Evolutionary conservation across 1,140 invertebrate species (phyloP), one percentile per base, ranked within the genome.

Genomic region (Pogonognathellus flavescens): DNA sequence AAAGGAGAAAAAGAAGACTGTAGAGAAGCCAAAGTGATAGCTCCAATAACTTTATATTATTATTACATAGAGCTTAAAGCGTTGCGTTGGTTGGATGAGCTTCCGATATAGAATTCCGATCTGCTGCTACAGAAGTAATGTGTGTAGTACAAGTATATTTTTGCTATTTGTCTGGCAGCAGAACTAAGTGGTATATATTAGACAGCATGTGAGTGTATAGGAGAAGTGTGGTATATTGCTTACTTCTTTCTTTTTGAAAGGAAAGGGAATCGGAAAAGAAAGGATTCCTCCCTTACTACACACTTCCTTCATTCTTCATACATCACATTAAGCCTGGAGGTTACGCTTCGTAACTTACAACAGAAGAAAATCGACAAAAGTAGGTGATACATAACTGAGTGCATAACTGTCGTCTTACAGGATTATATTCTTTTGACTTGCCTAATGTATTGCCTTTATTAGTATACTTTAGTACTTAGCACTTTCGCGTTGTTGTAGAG

Each of bases 41-140:
- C 70, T 76, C 70, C 70, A 76, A 76, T 76, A 76, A 76, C 70
- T 76, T 76, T 76, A 76, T 76, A 76, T 76, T 76, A 76, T 76
- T 76, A 76, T 76, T 76, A 18, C 41, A 41, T 41, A 49, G 25
- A 18, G 70, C 70, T 76, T 76, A 76, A 50, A 76, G 70, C 31
- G 31, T 41, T 41, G 31, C 31, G 31, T 41, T 41, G 70, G 31
- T 31, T 76, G 41, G 25, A 76, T 49, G 70, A 76, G 70, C 70
- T 76, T 76, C 70, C 70, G 11, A 13, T 76, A 76, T 76, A 76
- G 70, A 76, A 76, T 49, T 76, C 41, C 70, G 25, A 76, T 76
- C 70, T 11, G 31, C 41, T 50, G 2, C 31, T 41, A 41, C 6
- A 41, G 31, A n/a, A n/a, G 31, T 41, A 41, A 6, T 41, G 31